Percentiles rank a stretch among this genome's conserved stretches.
Conservation (phyloP, 2,797 vertebrate genomes). For the Sandelia bainsii region DNA sequence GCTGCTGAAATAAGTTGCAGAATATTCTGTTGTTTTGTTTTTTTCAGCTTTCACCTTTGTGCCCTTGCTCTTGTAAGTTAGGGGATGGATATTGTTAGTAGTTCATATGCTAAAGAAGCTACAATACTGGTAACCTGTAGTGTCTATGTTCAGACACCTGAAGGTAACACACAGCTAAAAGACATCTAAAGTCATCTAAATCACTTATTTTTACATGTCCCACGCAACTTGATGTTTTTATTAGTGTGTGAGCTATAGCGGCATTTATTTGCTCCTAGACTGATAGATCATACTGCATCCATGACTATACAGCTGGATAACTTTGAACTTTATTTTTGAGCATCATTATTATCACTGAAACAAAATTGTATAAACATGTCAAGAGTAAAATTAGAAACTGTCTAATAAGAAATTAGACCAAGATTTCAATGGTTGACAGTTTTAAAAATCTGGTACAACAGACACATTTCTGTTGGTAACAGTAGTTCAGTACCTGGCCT, state of each 20-base stretch:
- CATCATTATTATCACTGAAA: too few species aligned
- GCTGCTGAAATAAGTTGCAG: not conserved
- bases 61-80: too few species aligned
- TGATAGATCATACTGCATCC: not conserved
- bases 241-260: slow-evolving; percentile 6
- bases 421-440: not conserved
- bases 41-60: too few species aligned
- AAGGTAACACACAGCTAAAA: not conserved
- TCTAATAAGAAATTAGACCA: too few species aligned
- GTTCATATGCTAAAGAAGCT: not conserved
- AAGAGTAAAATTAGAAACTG: not conserved
- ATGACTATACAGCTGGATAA: not conserved
- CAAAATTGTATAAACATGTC: not conserved
- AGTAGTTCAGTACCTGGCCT: not conserved
- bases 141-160: not conserved
- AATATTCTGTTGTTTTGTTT: too few species aligned
- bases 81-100: not conserved
- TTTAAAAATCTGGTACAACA: not conserved
- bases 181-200: not conserved
- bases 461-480: not conserved
- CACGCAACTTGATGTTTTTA: slow-evolving; percentile 8
- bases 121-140: not conserved
- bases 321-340: not conserved
- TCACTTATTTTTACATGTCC: slow-evolving; percentile 13
- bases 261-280: not conserved